Base-by-base conservation (phyloP, 2,113 vertebrate species). In the Cynoglossus semilaevis region DNA sequence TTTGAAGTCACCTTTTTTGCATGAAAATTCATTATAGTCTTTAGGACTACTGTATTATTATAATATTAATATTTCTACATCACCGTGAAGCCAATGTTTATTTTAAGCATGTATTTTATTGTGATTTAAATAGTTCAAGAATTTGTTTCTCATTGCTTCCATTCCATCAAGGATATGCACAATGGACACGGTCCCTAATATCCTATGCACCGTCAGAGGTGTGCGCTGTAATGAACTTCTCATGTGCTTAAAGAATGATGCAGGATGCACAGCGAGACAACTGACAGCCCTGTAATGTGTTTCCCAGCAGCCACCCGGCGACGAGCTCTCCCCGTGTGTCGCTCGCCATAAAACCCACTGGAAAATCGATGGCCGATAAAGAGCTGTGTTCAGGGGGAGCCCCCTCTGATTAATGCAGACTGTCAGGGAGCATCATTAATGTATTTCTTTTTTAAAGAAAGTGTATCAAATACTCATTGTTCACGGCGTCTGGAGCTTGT, bases 221-320 rank as follows among this genome's bases (percentile, higher is more conserved):
- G 84, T 80, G 72, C 6, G 84, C 78, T 86, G 85, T 92, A 94
- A 93, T 93, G 92, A 93, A 93, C 92, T 91, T 91, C 92, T 93
- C 92, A 90, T 91, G 91, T 92, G 93, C 91, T 94, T 92, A 92
- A 91, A 91, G 91, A 92, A 88, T 91, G 91, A 92, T 92, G 91
- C 91, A 91, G 91, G 90, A 89, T 87, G 90, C 90, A 89, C 85
- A 82, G 88, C 82, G 85, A 87, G 90, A 80, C 86, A 73, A 89
- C 90, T 92, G 92, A 92, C 93, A 93, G 91, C 88, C 87, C 88
- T 88, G 87, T 93, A 93, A 93, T 93, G 90, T 84, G 88, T 91
- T 92, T 90, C 91, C 84, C 91, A 89, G 91, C 84, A 81, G 88
- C 89, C 66, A 81, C 88, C 84, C 80, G 75, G 63, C 84, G 75